Base-by-base conservation (phyloP, 2,888 invertebrate genomes). In the Caenorhabditis panamensis region DNA sequence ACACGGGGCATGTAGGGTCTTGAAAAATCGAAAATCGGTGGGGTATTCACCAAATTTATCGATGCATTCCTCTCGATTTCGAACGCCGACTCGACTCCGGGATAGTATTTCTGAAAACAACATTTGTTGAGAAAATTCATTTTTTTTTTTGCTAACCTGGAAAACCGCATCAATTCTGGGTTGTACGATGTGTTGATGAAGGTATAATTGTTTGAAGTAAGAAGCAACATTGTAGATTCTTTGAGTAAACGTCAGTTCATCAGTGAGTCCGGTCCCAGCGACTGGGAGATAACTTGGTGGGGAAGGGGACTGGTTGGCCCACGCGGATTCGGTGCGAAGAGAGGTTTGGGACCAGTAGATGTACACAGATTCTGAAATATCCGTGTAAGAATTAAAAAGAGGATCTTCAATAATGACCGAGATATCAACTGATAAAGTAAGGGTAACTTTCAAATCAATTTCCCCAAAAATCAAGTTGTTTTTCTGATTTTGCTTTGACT, bases 21-120 rank as follows among this genome's bases (percentile, higher is more conserved):
- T 8, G 91, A 86, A 71, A 91, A 91, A 66, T 91, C 91, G 71
- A 89, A 91, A 44, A 91, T 90, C 3, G 91, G 91, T 20, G 91
- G 91, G 41, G 87, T 90, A 69, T 91, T 91, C 37, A 91, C 87
- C 69, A 89, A 88, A 69, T 91, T 91, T 49, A 91, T 84, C 9
- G 89, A 89, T 8, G 91, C 91, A 68, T 91, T 91, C 47, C 91
- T 76, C 73, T 91, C 91, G 72, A 91, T 86, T 54, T 86, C 82
- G 67, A 91, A 91, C 3, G 88, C 80, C 2, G 83, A 69, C 24
- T 73, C 68, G 9, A 81, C 83, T 22, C 82, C 81, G 0, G 86
- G 86, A 61, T 86, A 88, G 75, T 84, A 61, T 8, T 77, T 71
- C 84, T 84, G 69, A 54, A 73, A 49, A 16, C 16, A 44, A n/a